Percentiles rank a stretch among this genome's conserved stretches.
Evolutionary conservation across 2,113 vertebrate genomes (phyloP).

Genomic region (Arizona elegans): DNA sequence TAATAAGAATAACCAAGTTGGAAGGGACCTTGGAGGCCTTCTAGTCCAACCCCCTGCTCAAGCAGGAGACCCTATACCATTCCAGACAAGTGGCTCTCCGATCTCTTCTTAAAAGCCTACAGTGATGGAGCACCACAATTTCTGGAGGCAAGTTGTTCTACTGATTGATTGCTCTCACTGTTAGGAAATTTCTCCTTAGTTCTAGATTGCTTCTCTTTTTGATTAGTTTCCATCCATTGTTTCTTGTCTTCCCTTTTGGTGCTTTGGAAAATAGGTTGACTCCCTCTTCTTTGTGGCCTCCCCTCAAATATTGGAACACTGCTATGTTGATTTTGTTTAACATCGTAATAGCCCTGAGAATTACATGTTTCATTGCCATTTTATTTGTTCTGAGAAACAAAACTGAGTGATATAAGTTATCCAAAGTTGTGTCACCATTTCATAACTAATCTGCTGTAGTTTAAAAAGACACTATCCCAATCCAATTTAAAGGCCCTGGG

Average conservation of each 20-base stretch:
- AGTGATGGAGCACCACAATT: not conserved
- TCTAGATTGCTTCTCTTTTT: no score
- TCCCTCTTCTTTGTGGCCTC: no score
- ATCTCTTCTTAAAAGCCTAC: not conserved
- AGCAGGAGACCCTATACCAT: not conserved
- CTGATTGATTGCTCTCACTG: not conserved
- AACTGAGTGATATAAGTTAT: not conserved
- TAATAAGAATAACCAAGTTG: not conserved
- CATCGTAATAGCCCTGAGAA: no score
- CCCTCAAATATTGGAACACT: no score
- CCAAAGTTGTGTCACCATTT: not conserved
- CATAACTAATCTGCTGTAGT: not conserved
- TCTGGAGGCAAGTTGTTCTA: not conserved
- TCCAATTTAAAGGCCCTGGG: not conserved
- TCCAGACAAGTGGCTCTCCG: not conserved
- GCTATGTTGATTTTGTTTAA: not conserved
- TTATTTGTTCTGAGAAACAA: not conserved
- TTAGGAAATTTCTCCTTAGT: not conserved
- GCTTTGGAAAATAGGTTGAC: no score
- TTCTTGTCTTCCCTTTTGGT: no score
- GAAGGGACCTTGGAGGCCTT: not conserved
- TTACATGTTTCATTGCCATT: not conserved
- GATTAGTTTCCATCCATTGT: no score
- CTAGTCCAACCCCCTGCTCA: not conserved
- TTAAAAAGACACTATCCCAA: not conserved